Evolutionary conservation across 1,140 invertebrate genomes (phyloP).

Genomic region (Hylaeus anthracinus): DNA sequence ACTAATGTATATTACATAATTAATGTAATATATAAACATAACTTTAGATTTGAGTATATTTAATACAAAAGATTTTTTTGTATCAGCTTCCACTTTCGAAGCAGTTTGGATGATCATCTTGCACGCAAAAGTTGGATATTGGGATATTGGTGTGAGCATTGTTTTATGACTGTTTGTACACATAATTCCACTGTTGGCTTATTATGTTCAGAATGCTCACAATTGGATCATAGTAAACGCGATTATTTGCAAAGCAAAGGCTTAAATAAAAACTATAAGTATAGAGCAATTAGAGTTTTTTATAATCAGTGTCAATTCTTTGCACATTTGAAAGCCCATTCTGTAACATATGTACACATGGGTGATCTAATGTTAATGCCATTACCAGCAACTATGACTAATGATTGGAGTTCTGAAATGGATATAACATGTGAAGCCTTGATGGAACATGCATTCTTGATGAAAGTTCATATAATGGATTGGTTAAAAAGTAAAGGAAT

Average conservation of each 20-base stretch:
- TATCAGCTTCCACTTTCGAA: conserved; percentile 70
- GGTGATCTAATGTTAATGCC: conserved; percentile 75
- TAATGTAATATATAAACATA: background rate
- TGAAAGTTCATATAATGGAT: conserved; percentile 70
- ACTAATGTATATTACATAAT: background rate
- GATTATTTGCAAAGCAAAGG: conserved; percentile 61
- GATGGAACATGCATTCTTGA: conserved; percentile 72
- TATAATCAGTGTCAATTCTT: conserved; percentile 77
- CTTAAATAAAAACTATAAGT: conserved; percentile 57
- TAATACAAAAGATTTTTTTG: conserved; percentile 15
- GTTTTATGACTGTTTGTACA: conserved; percentile 63
- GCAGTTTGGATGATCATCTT: conserved; percentile 69
- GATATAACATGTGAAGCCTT: conserved; percentile 68
- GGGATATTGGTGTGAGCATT: conserved; percentile 72
- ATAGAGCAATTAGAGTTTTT: conserved; percentile 69
- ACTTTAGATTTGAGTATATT: conserved; percentile 1
- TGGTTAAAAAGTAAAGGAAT: conserved; percentile 68
- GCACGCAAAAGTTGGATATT: conserved; percentile 72
- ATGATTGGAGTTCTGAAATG: conserved; percentile 63
- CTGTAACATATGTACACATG: conserved; percentile 60
- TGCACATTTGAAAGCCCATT: conserved; percentile 69
- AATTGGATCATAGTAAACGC: conserved; percentile 59
- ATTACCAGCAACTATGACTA: conserved; percentile 57
- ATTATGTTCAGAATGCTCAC: conserved; percentile 55
- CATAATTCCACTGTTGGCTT: conserved; percentile 40